Percentiles rank a stretch among this genome's conserved stretches.
phyloP scores from a whole-genome alignment of 2,797 vertebrate species.

The Lemur catta region DNA sequence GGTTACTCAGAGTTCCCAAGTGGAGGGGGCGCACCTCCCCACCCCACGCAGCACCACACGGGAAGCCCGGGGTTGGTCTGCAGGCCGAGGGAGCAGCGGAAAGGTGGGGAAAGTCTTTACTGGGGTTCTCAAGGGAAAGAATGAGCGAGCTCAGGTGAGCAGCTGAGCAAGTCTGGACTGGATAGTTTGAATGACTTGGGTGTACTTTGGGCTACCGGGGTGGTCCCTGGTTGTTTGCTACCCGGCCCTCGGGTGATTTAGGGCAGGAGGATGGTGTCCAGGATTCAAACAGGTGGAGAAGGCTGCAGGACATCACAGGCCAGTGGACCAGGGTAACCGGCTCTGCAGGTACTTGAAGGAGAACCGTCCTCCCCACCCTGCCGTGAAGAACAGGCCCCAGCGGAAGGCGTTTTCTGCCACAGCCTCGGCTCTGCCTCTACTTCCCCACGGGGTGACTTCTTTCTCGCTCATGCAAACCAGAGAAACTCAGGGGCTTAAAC shows the following conservation, averaged over 20 bases:
- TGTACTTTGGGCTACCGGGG: neutral
- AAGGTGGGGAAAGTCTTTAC: neutral
- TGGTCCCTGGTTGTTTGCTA: neutral
- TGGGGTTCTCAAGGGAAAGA: neutral
- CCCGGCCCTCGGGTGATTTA: neutral
- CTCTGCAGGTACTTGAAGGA: neutral
- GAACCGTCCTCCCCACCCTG: accelerated
- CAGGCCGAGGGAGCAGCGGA: neutral
- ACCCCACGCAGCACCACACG: accelerated
- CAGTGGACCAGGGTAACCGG: neutral
- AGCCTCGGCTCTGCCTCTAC: neutral
- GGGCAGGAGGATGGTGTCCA: neutral
- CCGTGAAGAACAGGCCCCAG: too few species aligned
- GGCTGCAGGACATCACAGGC: neutral
- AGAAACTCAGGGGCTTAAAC: neutral
- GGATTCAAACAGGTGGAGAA: neutral
- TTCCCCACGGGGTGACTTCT: neutral
- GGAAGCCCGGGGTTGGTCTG: neutral
- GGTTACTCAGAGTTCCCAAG: neutral
- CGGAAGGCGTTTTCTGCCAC: neutral
- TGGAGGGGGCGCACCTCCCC: neutral
- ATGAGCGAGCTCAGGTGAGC: neutral
- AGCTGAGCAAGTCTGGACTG: neutral
- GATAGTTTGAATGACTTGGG: neutral
- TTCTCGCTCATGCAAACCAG: neutral